Percentiles rank a stretch among this genome's conserved stretches.
These are phyloP conservation scores for Acanthosepion pharaonis DNA, from an alignment of 2,888 invertebrate genomes.

Conservation along the genomic window DNA sequence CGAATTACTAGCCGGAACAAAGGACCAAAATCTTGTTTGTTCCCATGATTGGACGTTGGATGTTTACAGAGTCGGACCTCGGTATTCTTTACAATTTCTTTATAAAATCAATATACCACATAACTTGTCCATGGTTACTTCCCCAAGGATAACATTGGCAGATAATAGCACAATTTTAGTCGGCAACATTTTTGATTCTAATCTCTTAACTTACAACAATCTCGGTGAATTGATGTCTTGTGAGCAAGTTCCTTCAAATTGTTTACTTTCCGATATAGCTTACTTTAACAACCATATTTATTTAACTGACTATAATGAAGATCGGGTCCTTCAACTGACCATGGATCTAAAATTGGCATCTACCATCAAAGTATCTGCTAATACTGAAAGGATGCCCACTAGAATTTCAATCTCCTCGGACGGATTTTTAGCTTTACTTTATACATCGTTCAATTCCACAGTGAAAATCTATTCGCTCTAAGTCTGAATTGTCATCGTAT, in stretches of 20 bases:
- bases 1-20: not conserved
- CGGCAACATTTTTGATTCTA: not conserved
- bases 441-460: not conserved
- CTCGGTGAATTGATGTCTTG: not conserved
- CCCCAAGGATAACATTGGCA: not conserved
- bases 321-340: not conserved
- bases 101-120: not conserved
- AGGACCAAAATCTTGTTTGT: not conserved
- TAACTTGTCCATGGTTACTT: not conserved
- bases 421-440: not conserved
- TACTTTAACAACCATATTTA: not conserved
- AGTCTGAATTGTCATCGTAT: not conserved
- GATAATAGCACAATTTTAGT: not conserved
- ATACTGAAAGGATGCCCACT: too few relatives aligned
- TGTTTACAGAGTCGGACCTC: not conserved
- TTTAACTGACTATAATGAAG: not conserved
- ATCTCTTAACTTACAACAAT: not conserved
- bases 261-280: not conserved
- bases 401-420: not conserved
- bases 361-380: not conserved
- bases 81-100: not conserved
- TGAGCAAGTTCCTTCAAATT: not conserved
- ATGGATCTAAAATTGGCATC: not conserved
- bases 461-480: not conserved
- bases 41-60: not conserved